Conservation (phyloP, 2,888 invertebrate species). For the Chaetogeoica ovagalla region DNA sequence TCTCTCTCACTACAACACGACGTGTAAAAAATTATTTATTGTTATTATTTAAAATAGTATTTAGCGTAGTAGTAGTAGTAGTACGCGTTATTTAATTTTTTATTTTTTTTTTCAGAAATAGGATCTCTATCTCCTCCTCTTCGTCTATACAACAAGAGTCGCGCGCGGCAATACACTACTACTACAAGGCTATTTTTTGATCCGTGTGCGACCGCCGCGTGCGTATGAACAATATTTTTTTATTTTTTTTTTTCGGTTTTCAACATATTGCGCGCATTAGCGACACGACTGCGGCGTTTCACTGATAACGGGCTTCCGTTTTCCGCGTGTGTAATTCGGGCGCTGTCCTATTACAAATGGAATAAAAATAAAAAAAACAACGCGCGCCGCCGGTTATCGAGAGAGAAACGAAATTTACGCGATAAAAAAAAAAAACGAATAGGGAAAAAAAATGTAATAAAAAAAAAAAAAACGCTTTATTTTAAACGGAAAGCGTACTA, state of each 20-base stretch:
- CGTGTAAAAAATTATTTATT: no score
- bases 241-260: not conserved
- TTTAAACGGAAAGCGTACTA: constrained; percentile 28
- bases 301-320: constrained; percentile 48
- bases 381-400: constrained; percentile 17
- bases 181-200: constrained; percentile 38
- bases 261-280: constrained; percentile 13
- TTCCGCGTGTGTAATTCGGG: constrained; percentile 39
- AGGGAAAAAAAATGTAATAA: not conserved
- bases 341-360: not conserved
- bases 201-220: not conserved
- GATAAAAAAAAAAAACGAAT: constrained; percentile 18
- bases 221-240: constrained; percentile 43
- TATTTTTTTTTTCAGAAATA: constrained; percentile 24
- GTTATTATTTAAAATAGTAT: no score
- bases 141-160: no score
- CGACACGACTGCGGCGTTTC: not conserved
- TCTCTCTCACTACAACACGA: no score
- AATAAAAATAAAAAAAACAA: not conserved
- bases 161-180: not conserved
- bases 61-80: no score
- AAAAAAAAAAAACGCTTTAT: constrained; percentile 12
- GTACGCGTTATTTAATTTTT: constrained; percentile 25
- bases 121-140: not conserved
- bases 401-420: constrained; percentile 31